These are phyloP conservation scores for Clamator glandarius DNA, from an alignment of 2,797 vertebrate species.

Conservation along the genomic window DNA sequence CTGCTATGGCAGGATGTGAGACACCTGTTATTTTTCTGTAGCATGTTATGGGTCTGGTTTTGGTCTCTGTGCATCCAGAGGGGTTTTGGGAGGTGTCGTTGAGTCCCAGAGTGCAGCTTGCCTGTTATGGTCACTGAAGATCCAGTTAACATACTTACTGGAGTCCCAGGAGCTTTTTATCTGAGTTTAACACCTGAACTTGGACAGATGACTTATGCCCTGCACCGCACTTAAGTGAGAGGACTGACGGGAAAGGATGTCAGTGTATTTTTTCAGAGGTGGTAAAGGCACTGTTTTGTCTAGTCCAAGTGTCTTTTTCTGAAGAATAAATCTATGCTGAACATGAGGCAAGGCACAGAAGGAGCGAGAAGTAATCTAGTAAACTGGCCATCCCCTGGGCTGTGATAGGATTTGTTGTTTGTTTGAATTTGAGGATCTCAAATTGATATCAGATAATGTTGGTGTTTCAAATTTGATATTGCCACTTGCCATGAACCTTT, in stretches of 20 bases:
- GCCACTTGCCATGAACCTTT: neutral
- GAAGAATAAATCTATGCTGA: neutral
- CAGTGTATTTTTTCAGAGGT: neutral
- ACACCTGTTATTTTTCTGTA: constrained; percentile 19
- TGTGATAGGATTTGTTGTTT: neutral
- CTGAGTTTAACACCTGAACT: neutral
- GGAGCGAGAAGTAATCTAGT: neutral
- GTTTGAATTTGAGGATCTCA: neutral
- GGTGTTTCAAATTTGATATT: neutral
- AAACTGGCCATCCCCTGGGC: neutral
- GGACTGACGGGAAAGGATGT: neutral
- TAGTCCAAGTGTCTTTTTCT: neutral
- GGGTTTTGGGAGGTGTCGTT: neutral
- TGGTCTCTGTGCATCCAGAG: neutral
- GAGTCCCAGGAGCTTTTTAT: neutral
- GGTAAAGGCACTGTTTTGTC: neutral
- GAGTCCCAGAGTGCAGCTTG: neutral
- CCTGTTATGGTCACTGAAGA: neutral
- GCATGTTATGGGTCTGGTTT: neutral
- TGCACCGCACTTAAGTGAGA: neutral
- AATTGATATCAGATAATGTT: neutral
- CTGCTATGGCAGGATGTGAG: neutral
- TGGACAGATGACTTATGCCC: neutral
- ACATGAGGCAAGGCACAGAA: neutral
- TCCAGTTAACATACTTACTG: neutral